These are phyloP conservation scores for Ceratina australensis DNA, from an alignment of 1,140 invertebrate genomes.

Conservation along the genomic window DNA sequence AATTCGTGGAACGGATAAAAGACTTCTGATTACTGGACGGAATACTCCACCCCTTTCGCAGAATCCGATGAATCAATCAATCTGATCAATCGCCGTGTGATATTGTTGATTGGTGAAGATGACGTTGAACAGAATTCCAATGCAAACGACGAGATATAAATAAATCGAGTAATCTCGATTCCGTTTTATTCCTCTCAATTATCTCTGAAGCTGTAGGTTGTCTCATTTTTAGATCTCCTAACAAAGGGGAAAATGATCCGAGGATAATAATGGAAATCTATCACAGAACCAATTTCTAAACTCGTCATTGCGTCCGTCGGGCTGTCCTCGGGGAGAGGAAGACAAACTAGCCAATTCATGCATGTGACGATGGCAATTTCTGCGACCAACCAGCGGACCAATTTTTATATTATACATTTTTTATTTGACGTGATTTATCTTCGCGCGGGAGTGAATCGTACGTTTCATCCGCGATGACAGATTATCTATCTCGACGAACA, in stretches of 20 bases:
- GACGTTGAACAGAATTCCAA: background rate
- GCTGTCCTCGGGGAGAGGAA: no score
- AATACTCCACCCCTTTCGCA: background rate
- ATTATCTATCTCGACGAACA: constrained; percentile 6
- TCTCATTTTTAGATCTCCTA: no score
- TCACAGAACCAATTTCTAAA: no score
- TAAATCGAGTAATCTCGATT: no score
- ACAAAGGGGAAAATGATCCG: no score
- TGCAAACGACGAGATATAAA: no score
- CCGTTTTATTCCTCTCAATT: no score
- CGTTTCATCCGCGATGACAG: constrained; percentile 12
- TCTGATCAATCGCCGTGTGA: background rate
- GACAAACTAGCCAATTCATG: background rate
- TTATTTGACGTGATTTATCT: constrained; percentile 18
- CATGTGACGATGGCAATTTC: constrained; percentile 1
- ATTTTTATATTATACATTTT: background rate
- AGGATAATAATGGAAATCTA: no score
- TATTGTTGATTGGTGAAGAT: background rate
- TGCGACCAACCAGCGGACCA: background rate
- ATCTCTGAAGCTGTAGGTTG: no score
- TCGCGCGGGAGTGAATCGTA: background rate
- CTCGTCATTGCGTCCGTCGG: no score
- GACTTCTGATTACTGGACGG: background rate
- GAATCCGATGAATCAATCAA: background rate
- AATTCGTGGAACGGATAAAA: background rate